A percentile compares a stretch with the other conserved stretches of the same genome.
Evolutionary conservation across 2,113 vertebrate genomes (phyloP).

Genomic region (Oreotragus oreotragus): DNA sequence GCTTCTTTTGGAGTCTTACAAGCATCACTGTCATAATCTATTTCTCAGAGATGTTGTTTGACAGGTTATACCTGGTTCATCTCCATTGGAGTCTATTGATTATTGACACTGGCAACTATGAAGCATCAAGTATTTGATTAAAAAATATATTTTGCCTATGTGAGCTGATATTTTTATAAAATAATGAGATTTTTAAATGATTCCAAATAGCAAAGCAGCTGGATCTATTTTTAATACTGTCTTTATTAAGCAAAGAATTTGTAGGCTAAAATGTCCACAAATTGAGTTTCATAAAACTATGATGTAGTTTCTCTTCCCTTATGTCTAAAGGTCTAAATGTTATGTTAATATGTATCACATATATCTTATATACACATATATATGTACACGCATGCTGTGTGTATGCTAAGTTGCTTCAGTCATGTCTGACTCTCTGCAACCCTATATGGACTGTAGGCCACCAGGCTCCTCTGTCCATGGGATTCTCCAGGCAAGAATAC

Average conservation of each 20-base stretch:
- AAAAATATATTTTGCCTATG: background rate
- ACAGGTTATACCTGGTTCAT: background rate
- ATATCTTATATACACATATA: background rate
- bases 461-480: background rate
- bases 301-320: background rate
- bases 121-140: constrained; percentile 27
- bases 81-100: constrained; percentile 18
- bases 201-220: background rate
- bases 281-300: background rate
- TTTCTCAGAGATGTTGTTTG: constrained; percentile 34
- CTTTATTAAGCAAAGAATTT: background rate
- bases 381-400: background rate
- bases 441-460: background rate
- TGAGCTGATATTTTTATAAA: background rate
- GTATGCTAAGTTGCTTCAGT: background rate
- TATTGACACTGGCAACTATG: background rate
- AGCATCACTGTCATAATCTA: background rate
- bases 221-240: background rate
- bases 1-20: constrained; percentile 18
- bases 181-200: background rate
- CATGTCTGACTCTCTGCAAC: accelerated
- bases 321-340: background rate
- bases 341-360: background rate
- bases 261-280: background rate
- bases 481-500: background rate